These are phyloP conservation scores for Ciconia nigra DNA, from an alignment of 2,797 vertebrate species.

Conservation along the genomic window DNA sequence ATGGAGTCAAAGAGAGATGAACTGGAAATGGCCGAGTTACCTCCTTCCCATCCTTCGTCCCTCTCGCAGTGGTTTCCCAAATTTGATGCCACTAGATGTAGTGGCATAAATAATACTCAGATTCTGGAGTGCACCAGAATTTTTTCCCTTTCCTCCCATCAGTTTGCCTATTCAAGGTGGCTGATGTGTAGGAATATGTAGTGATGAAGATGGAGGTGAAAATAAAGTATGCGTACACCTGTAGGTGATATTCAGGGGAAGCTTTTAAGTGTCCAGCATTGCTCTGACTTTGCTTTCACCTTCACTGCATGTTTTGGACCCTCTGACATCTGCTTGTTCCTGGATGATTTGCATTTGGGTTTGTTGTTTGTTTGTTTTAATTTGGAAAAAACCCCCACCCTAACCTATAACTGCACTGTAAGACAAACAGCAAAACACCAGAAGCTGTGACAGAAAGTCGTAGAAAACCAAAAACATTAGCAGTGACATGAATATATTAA, in stretches of 20 bases:
- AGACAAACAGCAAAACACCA: not conserved
- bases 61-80: not conserved
- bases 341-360: not conserved
- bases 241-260: not conserved
- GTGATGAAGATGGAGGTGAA: not conserved
- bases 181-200: not conserved
- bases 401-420: not conserved
- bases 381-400: not conserved
- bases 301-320: not conserved
- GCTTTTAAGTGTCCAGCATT: not conserved
- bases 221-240: not conserved
- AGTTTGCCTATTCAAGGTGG: not conserved
- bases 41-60: not conserved
- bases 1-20: not conserved
- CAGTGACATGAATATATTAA: not conserved
- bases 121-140: not conserved
- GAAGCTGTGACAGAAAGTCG: not conserved
- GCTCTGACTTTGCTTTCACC: not conserved
- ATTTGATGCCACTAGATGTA: not conserved
- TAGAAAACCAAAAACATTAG: not conserved
- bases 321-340: not conserved
- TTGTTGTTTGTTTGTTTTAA: not conserved
- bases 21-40: not conserved
- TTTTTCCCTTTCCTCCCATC: not conserved
- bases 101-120: not conserved